Evolutionary conservation across 1,140 invertebrate species (phyloP), one percentile per base, ranked within the genome.

Genomic region (Musca domestica): DNA sequence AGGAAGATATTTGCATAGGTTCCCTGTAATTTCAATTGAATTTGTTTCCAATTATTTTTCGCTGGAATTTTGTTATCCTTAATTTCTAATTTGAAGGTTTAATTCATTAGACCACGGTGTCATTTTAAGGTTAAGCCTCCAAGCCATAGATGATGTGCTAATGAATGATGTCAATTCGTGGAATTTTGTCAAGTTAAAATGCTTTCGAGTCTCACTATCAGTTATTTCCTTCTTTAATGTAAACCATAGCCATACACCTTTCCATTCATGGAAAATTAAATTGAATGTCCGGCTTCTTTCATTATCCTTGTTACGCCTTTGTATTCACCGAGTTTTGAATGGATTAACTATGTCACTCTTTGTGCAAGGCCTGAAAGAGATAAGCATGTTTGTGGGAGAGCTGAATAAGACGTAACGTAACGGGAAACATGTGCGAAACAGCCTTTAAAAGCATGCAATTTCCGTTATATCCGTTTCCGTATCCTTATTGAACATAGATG

Each of bases 61-160:
- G 15, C 15, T 46, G 10, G 1, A 1, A 12, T 3, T 46, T 1
- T 46, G 1, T 46, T 46, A 1, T 46, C 10, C 1, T 1, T 46
- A 1, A 12, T 46, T 3, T 6, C 2, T 1, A 19, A 20, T 52
- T 10, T 58, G 25, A n/a, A 58, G 54, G 54, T 58, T 27, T 58
- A 58, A 27, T 58, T 58, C 23, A 58, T 58, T 58, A 58, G 54
- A 58, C 54, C 54, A 58, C 54, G 30, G 30, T 30, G 54, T 25
- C 30, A 58, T n/a, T 58, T 2, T 2, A 30, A 23, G 23, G 12
- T 25, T 56, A 15, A 10, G 3, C 27, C 4, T 20, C 19, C 17
- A 17, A 4, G 3, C 19, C 19, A n/a, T n/a, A n/a, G n/a, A n/a
- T n/a, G n/a, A n/a, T n/a, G n/a, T n/a, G n/a, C n/a, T n/a, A n/a